A percentile compares a stretch with the other conserved stretches of the same genome.
Conservation (phyloP, 2,113 vertebrate species). For the Dunckerocampus dactyliophorus region DNA sequence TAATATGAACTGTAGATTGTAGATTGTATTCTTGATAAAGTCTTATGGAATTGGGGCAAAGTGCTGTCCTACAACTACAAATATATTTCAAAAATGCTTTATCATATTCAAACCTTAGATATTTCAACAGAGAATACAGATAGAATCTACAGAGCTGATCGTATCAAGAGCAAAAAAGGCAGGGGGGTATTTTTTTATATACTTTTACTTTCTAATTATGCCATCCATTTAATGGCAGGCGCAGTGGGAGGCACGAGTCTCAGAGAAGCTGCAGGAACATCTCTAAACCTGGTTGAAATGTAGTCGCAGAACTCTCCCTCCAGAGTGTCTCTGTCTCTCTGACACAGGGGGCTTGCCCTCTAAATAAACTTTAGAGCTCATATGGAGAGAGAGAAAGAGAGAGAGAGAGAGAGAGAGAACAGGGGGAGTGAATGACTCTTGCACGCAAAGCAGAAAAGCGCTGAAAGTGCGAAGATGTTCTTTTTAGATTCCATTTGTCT, state of each 20-base stretch:
- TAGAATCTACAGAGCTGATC: too few relatives aligned
- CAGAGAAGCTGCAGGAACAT: slow-evolving; percentile 14
- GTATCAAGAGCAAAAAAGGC: too few relatives aligned
- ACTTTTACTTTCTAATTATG: slow-evolving; percentile 4
- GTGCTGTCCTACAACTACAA: too few relatives aligned
- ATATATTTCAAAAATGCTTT: too few relatives aligned
- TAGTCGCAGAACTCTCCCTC: slow-evolving; percentile 32
- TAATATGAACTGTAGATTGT: too few relatives aligned
- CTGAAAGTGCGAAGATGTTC: slow-evolving; percentile 59
- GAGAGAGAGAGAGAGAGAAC: not conserved
- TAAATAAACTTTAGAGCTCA: slow-evolving; percentile 77
- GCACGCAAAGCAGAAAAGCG: slow-evolving; percentile 62
- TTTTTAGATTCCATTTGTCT: slow-evolving; percentile 27
- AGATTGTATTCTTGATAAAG: too few relatives aligned
- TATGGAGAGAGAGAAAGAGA: slow-evolving; percentile 4
- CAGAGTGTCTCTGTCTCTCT: slow-evolving; percentile 42
- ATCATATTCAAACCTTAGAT: too few relatives aligned
- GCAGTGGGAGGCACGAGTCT: slow-evolving; percentile 14
- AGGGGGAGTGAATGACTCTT: slow-evolving; percentile 60
- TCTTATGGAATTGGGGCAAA: too few relatives aligned
- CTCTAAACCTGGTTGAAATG: slow-evolving; percentile 32
- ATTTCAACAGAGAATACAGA: too few relatives aligned
- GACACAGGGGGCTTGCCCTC: slow-evolving; percentile 72
- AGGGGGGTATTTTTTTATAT: too few relatives aligned
- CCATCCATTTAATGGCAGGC: slow-evolving; percentile 2